These are phyloP conservation scores for Radopholus similis DNA, from an alignment of 1,140 invertebrate genomes.

Conservation along the genomic window DNA sequence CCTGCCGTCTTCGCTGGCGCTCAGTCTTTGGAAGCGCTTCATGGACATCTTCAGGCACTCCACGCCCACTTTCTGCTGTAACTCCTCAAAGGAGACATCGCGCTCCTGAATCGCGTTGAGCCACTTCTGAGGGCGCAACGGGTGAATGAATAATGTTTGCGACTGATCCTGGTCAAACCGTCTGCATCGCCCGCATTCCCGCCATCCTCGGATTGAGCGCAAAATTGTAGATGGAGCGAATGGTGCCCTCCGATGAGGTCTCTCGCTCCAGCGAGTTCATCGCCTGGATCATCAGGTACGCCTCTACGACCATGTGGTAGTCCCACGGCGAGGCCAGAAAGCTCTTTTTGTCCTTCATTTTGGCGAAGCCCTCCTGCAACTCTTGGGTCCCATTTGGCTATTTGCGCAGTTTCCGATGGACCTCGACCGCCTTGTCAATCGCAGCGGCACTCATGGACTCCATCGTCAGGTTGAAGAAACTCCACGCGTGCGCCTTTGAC, in stretches of 20 bases:
- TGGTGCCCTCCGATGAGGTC: constrained; percentile 20
- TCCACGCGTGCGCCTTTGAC: constrained; percentile 37
- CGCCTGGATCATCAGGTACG: constrained; percentile 31
- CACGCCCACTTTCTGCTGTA: constrained; percentile 44
- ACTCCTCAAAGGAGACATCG: constrained; percentile 50
- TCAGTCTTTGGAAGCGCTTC: constrained; percentile 47
- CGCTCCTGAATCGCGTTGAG: constrained; percentile 38
- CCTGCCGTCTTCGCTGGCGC: constrained; percentile 48
- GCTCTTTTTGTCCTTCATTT: constrained; percentile 20
- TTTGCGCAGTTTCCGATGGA: background rate
- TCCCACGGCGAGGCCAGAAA: constrained; percentile 36
- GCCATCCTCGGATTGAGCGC: constrained; percentile 17
- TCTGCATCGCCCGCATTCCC: constrained; percentile 9
- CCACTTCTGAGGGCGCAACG: constrained; percentile 43
- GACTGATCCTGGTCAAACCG: constrained; percentile 20
- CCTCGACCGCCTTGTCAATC: background rate
- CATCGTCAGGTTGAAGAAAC: constrained; percentile 34
- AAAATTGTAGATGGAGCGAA: constrained; percentile 21
- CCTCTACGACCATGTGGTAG: constrained; percentile 27
- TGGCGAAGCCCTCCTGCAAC: constrained; percentile 23
- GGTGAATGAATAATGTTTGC: background rate
- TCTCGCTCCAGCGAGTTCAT: constrained; percentile 41
- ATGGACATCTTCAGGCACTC: constrained; percentile 29
- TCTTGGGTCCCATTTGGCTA: background rate
- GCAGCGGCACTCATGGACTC: constrained; percentile 1